A percentile compares a stretch with the other conserved stretches of the same genome.
These are phyloP conservation scores for Agonopterix subpropinquella DNA, from an alignment of 2,888 invertebrate genomes.

Conservation along the genomic window DNA sequence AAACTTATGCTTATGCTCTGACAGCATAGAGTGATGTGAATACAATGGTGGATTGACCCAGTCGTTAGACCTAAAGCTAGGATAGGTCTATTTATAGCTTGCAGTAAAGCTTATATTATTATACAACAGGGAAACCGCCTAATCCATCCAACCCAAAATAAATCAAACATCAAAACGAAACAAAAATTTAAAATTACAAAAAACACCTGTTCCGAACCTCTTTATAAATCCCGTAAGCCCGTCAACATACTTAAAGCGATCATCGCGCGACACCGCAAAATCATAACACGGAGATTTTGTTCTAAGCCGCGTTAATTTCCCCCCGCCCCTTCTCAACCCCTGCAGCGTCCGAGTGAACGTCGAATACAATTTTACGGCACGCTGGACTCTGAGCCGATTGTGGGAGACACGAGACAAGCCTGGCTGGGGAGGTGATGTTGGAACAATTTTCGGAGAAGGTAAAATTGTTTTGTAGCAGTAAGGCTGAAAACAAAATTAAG, in stretches of 20 bases:
- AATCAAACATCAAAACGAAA: not conserved
- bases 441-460: too few relatives aligned
- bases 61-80: too few relatives aligned
- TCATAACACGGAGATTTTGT: conserved; percentile 43
- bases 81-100: too few relatives aligned
- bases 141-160: not conserved
- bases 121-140: too few relatives aligned
- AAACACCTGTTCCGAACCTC: conserved; percentile 31
- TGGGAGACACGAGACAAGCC: conserved; percentile 64
- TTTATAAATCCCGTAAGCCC: conserved; percentile 24
- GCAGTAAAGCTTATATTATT: too few relatives aligned
- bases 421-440: conserved; percentile 22
- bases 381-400: conserved; percentile 72
- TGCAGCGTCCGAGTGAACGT: conserved; percentile 49
- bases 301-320: conserved; percentile 56
- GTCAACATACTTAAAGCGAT: conserved; percentile 54
- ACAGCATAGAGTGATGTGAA: too few relatives aligned
- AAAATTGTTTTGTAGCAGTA: too few relatives aligned
- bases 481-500: too few relatives aligned
- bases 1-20: too few relatives aligned
- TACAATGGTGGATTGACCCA: too few relatives aligned
- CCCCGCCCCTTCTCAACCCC: conserved; percentile 15
- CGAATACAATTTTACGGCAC: conserved; percentile 74
- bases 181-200: not conserved
- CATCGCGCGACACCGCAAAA: conserved; percentile 41